These are phyloP conservation scores for Brachypodius melanocephalos DNA, from an alignment of 2,113 vertebrate species.

Conservation along the genomic window DNA sequence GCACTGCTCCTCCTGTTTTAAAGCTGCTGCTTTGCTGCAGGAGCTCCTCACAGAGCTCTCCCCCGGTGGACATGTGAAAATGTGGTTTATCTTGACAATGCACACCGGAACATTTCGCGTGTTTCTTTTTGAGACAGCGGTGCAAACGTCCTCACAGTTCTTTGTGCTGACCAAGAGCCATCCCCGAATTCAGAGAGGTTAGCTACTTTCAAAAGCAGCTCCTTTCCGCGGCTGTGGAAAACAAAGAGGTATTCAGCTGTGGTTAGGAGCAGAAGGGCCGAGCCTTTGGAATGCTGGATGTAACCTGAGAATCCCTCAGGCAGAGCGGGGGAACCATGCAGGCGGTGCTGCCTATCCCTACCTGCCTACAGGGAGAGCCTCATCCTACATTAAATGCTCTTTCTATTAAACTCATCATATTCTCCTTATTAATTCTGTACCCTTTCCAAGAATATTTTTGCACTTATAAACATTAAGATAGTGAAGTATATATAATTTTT, in stretches of 20 bases:
- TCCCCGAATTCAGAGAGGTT: not conserved
- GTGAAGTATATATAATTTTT: not conserved
- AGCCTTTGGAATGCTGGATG: not conserved
- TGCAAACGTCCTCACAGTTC: not conserved
- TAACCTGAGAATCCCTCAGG: constrained; percentile 32
- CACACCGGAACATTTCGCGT: not conserved
- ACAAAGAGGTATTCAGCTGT: not conserved
- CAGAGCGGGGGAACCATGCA: not conserved
- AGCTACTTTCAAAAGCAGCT: not conserved
- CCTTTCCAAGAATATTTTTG: not conserved
- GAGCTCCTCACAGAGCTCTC: not conserved
- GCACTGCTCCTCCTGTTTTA: not conserved
- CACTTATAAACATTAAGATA: not conserved
- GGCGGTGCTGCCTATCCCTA: not conserved
- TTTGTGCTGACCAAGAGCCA: not conserved
- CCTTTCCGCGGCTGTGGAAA: not conserved
- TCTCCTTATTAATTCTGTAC: constrained; percentile 13
- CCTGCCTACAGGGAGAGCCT: not conserved
- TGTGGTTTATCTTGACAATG: not conserved
- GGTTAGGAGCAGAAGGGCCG: not conserved
- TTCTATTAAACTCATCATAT: constrained; percentile 25
- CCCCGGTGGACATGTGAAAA: rapidly evolving
- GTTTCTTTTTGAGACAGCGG: not conserved
- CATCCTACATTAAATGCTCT: not conserved
- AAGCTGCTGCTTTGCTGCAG: not conserved